Evolutionary conservation across 2,888 invertebrate genomes (phyloP).

Genomic region (Acanthosepion esculentum): DNA sequence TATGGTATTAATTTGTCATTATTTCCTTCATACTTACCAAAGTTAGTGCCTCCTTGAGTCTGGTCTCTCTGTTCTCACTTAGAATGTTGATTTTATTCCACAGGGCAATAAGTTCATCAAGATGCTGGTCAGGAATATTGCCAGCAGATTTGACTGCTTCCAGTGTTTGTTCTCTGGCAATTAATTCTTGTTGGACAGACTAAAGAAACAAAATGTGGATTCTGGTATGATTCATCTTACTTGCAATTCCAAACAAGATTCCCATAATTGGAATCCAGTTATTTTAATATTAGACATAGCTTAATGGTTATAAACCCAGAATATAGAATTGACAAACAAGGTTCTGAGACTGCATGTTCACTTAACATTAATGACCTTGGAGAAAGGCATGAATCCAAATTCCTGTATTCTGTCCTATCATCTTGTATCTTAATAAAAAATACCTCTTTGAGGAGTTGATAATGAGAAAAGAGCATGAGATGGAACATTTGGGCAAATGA

Average conservation of each 20-base stretch:
- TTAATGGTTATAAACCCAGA: neutral
- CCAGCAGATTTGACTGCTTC: slow-evolving; percentile 70
- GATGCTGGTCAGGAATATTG: slow-evolving; percentile 66
- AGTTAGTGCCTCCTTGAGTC: slow-evolving; percentile 71
- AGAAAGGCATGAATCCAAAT: too few relatives aligned
- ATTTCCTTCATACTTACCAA: slow-evolving; percentile 63
- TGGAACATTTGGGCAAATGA: too few relatives aligned
- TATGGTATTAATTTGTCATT: too few relatives aligned
- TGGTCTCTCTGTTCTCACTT: slow-evolving; percentile 67
- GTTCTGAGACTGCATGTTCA: too few relatives aligned
- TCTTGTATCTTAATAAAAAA: too few relatives aligned
- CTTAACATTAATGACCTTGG: too few relatives aligned
- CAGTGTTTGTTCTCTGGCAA: slow-evolving; percentile 68
- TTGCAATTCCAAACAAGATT: neutral
- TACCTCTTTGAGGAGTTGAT: too few relatives aligned
- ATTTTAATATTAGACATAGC: neutral
- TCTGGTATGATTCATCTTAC: neutral
- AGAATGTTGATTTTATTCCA: slow-evolving; percentile 72
- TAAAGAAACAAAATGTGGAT: slow-evolving; percentile 53
- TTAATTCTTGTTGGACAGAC: slow-evolving; percentile 73
- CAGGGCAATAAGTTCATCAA: slow-evolving; percentile 68
- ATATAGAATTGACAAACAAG: neutral
- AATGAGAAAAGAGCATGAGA: too few relatives aligned
- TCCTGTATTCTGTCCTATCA: too few relatives aligned
- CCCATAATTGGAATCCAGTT: neutral